Evolutionary conservation across 2,113 vertebrate species (phyloP).

Genomic region (Okapia johnstoni): DNA sequence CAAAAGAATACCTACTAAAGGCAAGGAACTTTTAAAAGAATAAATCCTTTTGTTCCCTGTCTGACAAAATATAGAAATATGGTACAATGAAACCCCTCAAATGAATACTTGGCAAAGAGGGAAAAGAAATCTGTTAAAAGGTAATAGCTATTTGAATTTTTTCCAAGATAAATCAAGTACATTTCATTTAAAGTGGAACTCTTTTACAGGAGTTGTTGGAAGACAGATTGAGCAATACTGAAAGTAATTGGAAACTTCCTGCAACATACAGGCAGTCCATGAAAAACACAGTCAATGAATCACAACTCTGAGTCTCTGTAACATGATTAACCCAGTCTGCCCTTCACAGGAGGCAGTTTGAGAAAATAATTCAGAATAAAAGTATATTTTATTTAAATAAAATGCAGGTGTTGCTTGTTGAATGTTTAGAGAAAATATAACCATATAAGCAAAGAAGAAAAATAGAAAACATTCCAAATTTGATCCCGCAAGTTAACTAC

Average conservation of each 20-base stretch:
- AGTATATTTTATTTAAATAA: background rate
- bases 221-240: background rate
- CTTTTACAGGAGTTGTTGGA: constrained; percentile 10
- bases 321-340: background rate
- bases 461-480: background rate
- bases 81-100: constrained; percentile 52
- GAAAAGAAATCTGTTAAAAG: constrained; percentile 54
- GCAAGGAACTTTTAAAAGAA: constrained; percentile 55
- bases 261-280: background rate
- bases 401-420: background rate
- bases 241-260: constrained; percentile 8
- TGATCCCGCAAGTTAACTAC: background rate
- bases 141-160: constrained; percentile 51
- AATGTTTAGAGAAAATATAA: background rate
- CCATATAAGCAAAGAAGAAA: background rate
- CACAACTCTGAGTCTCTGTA: background rate
- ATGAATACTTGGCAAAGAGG: constrained; percentile 26
- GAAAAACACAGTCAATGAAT: background rate
- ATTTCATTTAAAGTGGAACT: constrained; percentile 25
- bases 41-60: constrained; percentile 51
- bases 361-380: constrained; percentile 1
- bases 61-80: constrained; percentile 61
- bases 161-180: constrained; percentile 43
- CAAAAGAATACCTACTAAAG: constrained; percentile 51
- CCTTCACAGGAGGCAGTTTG: background rate